Evolutionary conservation across 2,113 vertebrate species (phyloP), one percentile per base, ranked within the genome.

Genomic region (Phycodurus eques): DNA sequence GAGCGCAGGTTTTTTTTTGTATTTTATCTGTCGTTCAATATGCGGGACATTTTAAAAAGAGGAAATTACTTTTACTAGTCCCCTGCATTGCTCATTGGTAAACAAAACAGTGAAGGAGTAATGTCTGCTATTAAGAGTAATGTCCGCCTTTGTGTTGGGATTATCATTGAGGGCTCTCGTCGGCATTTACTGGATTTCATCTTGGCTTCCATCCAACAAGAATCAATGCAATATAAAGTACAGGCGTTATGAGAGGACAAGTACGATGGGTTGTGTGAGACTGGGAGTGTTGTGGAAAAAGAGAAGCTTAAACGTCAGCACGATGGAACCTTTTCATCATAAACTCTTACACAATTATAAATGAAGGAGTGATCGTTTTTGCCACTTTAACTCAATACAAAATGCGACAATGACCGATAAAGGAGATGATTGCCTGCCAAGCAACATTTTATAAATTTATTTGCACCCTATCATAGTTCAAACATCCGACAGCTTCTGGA

Each of bases 111-210:
- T 57, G 35, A 67, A 31, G 47, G 67, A 74, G 82, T 83, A 74
- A 80, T 1, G 77, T 85, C 82, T 87, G 70, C 80, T 72, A 74
- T 80, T 79, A 67, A 81, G 85, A 67, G 70, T 87, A 76, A 85
- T 49, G 74, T 83, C 80, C 87, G 47, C 51, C 53, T 72, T 74
- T 80, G 71, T 56, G 17, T 66, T 49, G 78, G 49, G 61, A 75
- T 74, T 67, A 67, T 82, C 71, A 82, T 78, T 87, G 51, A 51
- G 49, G 68, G 22, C n/a, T 71, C 43, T 61, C 53, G 69, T 51
- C 44, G 19, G 51, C 54, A 49, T 72, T 83, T 73, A 7, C 17
- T 53, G 47, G 66, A 35, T 68, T 68, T 19, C 11, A 35, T 33
- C 8, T 49, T 46, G 65, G 27, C 46, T 51, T 51, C 46, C 51